phyloP scores from a whole-genome alignment of 2,113 vertebrate genomes.

The Recurvirostra avosetta region DNA sequence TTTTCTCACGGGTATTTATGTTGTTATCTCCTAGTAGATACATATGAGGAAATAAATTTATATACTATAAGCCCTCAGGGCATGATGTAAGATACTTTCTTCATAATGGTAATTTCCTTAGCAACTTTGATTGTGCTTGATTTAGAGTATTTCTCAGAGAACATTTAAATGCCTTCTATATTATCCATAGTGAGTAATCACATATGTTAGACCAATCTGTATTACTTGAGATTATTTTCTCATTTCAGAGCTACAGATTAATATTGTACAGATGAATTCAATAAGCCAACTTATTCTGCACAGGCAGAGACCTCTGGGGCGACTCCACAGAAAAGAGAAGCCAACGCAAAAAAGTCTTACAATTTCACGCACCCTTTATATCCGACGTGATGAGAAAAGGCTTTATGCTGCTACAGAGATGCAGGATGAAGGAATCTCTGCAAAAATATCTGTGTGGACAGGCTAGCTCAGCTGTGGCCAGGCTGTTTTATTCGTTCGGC shows the following conservation, averaged over 20 bases:
- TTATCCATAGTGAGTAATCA: slow-evolving; percentile 40
- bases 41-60: background rate
- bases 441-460: background rate
- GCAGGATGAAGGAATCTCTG: background rate
- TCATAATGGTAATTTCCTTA: background rate
- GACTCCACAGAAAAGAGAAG: background rate
- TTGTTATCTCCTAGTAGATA: background rate
- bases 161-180: background rate
- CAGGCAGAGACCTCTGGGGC: background rate
- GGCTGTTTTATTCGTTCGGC: fast-evolving
- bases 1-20: background rate
- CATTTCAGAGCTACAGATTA: background rate
- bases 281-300: background rate
- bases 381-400: fast-evolving
- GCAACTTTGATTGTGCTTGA: slow-evolving; percentile 5
- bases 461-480: background rate
- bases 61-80: background rate
- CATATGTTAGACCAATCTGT: slow-evolving; percentile 14
- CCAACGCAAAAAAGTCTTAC: background rate
- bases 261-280: background rate
- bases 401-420: background rate
- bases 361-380: background rate
- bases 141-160: slow-evolving; percentile 38
- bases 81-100: background rate
- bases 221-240: background rate